Percentiles rank a stretch among this genome's conserved stretches.
phyloP scores from a whole-genome alignment of 2,797 vertebrate genomes.

The Thalassophryne amazonica region DNA sequence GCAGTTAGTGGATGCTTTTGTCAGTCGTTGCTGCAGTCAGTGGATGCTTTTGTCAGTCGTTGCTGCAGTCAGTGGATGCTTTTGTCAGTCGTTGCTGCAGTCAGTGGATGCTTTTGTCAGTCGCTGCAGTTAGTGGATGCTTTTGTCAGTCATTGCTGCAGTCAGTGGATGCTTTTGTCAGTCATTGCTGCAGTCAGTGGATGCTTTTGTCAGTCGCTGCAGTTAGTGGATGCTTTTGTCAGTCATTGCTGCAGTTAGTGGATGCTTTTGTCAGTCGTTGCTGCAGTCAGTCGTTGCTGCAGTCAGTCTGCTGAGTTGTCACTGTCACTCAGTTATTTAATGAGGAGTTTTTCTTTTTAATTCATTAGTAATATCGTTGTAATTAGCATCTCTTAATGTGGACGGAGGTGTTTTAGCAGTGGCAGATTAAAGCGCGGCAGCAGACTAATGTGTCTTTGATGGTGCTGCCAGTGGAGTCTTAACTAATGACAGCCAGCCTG shows the following conservation, averaged over 20 bases:
- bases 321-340: slow-evolving; percentile 26
- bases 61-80: too few relatives aligned
- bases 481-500: slow-evolving; percentile 65
- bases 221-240: too few relatives aligned
- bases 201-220: too few relatives aligned
- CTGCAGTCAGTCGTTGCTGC: slow-evolving; percentile 1
- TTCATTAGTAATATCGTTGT: slow-evolving; percentile 54
- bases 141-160: too few relatives aligned
- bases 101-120: too few relatives aligned
- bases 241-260: background rate
- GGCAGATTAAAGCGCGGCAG: slow-evolving; percentile 72
- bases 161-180: too few relatives aligned
- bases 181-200: too few relatives aligned
- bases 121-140: too few relatives aligned
- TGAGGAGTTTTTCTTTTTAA: slow-evolving; percentile 45
- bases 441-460: slow-evolving; percentile 70
- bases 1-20: too few relatives aligned
- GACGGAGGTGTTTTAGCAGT: slow-evolving; percentile 70
- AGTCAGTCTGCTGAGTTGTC: background rate
- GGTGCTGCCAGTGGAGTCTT: slow-evolving; percentile 53
- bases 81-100: too few relatives aligned
- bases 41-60: too few relatives aligned
- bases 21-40: too few relatives aligned
- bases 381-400: slow-evolving; percentile 61
- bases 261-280: slow-evolving; percentile 4